Conservation (phyloP, 2,113 vertebrate species). For the Monopterus albus region DNA sequence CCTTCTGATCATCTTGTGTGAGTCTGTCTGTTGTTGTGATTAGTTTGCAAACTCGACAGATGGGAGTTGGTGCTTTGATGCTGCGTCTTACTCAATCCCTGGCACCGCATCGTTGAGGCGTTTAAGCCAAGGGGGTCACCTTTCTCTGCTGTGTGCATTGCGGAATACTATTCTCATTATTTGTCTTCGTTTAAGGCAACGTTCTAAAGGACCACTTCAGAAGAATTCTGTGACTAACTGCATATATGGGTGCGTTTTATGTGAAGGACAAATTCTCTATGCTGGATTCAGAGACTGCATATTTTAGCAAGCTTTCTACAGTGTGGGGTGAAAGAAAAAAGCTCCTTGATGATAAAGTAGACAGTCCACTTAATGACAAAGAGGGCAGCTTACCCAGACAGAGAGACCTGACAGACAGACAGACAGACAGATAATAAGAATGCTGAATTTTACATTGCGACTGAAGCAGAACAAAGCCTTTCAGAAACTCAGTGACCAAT, state of each 20-base stretch:
- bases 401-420: not conserved
- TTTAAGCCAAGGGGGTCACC: slow-evolving; percentile 11
- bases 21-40: slow-evolving; percentile 29
- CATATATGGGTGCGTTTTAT: slow-evolving; percentile 21
- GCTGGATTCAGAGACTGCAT: slow-evolving; percentile 33
- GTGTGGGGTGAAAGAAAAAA: slow-evolving; percentile 8
- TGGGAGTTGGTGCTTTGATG: slow-evolving; percentile 34
- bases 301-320: slow-evolving; percentile 21
- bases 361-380: slow-evolving; percentile 11
- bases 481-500: slow-evolving; percentile 13
- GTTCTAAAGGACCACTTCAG: slow-evolving; percentile 20
- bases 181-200: slow-evolving; percentile 15
- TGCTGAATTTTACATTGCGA: not conserved
- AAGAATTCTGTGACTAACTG: slow-evolving; percentile 1
- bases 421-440: not conserved
- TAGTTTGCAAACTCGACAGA: slow-evolving; percentile 43
- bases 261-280: slow-evolving; percentile 33
- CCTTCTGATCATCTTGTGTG: slow-evolving; percentile 32
- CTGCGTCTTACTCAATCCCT: slow-evolving; percentile 7
- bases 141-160: slow-evolving; percentile 3
- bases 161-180: slow-evolving; percentile 16
- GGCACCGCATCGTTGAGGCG: not conserved
- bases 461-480: slow-evolving; percentile 18
- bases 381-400: not conserved
- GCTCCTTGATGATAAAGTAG: slow-evolving; percentile 10